Evolutionary conservation across 2,797 vertebrate species (phyloP).

Genomic region (Manis pentadactyla): DNA sequence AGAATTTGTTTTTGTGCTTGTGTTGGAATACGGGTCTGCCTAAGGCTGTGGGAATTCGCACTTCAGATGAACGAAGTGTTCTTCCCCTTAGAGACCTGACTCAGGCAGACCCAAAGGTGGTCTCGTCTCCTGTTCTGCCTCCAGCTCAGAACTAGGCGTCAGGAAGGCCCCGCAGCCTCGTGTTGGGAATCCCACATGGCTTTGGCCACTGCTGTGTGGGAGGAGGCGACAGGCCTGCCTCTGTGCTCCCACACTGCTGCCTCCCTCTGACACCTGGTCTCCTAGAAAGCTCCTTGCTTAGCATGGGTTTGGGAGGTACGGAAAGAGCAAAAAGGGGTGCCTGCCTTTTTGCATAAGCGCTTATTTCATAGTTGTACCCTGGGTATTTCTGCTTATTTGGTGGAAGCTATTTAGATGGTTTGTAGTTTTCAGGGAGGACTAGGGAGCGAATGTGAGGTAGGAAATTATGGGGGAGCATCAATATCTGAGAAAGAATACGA

Average conservation of each 20-base stretch:
- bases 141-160: background rate
- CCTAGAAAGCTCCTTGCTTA: background rate
- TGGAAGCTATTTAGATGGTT: background rate
- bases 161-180: background rate
- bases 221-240: background rate
- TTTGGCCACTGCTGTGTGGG: background rate
- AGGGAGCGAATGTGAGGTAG: background rate
- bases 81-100: slow-evolving; percentile 59
- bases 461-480: background rate
- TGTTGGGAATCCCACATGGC: background rate
- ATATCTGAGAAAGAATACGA: background rate
- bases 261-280: background rate
- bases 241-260: background rate
- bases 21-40: slow-evolving; percentile 51
- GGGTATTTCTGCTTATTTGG: background rate
- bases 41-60: slow-evolving; percentile 65
- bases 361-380: background rate
- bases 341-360: background rate
- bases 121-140: background rate
- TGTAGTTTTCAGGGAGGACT: background rate
- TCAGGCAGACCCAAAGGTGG: slow-evolving; percentile 26
- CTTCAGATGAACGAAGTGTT: slow-evolving; percentile 63
- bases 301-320: background rate
- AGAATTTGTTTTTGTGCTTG: slow-evolving; percentile 73
- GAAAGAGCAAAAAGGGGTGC: background rate